Conservation (phyloP, 2,888 invertebrate species). For the Hemicrepidius hirtus region DNA sequence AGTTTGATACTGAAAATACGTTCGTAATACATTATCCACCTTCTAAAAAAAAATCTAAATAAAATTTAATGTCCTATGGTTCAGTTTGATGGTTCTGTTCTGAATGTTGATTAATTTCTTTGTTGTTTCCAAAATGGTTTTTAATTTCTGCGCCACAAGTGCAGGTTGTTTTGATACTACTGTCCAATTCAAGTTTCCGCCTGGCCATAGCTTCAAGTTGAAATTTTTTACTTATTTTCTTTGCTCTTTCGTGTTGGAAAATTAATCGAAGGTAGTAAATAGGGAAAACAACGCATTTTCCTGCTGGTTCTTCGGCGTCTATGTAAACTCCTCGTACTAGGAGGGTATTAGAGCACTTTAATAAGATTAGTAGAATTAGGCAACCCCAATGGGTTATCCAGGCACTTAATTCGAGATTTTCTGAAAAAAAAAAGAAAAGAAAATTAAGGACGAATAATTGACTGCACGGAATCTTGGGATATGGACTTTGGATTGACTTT, state of each 20-base stretch:
- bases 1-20: too few relatives aligned
- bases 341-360: conserved; percentile 91
- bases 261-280: conserved; percentile 88
- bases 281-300: conserved; percentile 88
- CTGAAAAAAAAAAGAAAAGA: conserved; percentile 72
- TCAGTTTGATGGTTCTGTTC: conserved; percentile 46
- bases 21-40: too few relatives aligned
- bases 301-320: conserved; percentile 89
- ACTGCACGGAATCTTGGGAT: too few relatives aligned
- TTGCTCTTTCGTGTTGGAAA: conserved; percentile 81
- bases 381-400: conserved; percentile 88
- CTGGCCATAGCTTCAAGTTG: conserved; percentile 58
- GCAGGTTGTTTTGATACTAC: conserved; percentile 38
- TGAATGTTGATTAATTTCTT: conserved; percentile 34
- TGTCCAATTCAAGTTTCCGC: conserved; percentile 57
- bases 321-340: conserved; percentile 91
- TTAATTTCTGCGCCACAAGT: conserved; percentile 54
- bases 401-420: conserved; percentile 83
- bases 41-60: too few relatives aligned
- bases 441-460: too few relatives aligned
- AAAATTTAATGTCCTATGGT: conserved; percentile 38
- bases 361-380: conserved; percentile 82
- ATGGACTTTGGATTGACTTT: too few relatives aligned
- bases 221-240: conserved; percentile 70
- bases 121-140: conserved; percentile 60